Evolutionary conservation across 2,797 vertebrate species (phyloP), one percentile per base, ranked within the genome.

Genomic region (Spinibarbus caldwelli): DNA sequence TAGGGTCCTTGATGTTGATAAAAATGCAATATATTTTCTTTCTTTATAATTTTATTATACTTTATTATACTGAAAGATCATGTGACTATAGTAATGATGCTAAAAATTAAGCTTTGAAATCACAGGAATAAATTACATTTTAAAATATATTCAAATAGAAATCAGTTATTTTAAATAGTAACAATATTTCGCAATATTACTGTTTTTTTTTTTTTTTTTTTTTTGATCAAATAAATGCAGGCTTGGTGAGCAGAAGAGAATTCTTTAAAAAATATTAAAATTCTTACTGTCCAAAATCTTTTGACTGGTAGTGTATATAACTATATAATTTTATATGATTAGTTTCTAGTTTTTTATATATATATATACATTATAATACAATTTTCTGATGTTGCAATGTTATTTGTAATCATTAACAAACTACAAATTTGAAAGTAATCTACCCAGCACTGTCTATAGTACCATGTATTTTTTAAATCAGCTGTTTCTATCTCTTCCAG

Each of bases 401-500:
- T 14, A 64, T 64, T 64, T 64, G 62, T 31, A 31, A 15, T 31
- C 29, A 15, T 64, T 64, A 17, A 62, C 23, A 57, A 59, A 31
- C 26, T 31, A 5, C 4, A 26, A 12, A 59, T 64, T 6, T 64
- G 14, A 31, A 59, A 59, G n/a, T 26, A 59, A 59, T n/a, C 9
- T n/a, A n/a, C 5, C 1, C 26, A 64, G 14, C 12, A 31, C 14
- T 17, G 14, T 64, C 0, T 49, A 12, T 23, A 49, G 2, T 52
- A 52, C 1, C 3, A 21, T 47, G 47, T 12, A 34, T 75, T 0
- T 2, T 45, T 29, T 29, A 4, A 8, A 14, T 36, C 6, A 8
- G 0, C 5, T 9, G 70, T 70, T 38, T 70, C n/a, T 31, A 26
- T 21, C 31, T 29, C 67, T 81, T 75, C 6, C 92, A 99, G 98